Conservation (phyloP, 1,140 invertebrate genomes). For the Parapsyche elsis region DNA sequence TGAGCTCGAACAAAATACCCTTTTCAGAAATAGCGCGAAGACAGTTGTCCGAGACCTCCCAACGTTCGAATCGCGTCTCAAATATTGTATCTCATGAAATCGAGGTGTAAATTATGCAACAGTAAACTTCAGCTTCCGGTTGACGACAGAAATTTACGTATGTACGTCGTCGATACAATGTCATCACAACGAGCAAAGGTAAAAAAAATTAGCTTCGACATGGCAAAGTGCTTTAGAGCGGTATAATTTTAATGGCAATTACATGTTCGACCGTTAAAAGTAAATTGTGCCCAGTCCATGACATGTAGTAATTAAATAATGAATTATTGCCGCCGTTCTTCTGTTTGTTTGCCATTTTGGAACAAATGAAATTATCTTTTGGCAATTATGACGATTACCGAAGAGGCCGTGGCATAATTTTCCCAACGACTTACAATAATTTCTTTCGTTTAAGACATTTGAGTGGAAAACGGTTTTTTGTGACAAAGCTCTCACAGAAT, state of each 20-base stretch:
- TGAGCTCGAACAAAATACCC: no score
- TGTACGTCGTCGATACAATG: not conserved
- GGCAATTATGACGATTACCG: slow-evolving; percentile 20
- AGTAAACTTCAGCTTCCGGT: not conserved
- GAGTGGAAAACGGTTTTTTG: no score
- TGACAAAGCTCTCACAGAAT: no score
- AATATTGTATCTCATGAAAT: no score
- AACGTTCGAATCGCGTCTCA: no score
- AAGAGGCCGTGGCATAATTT: not conserved
- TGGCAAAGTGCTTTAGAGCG: not conserved
- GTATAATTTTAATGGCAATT: slow-evolving; percentile 28
- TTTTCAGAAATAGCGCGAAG: no score
- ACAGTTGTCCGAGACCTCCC: no score
- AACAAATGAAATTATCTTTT: not conserved
- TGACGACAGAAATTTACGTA: not conserved
- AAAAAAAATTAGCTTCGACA: not conserved
- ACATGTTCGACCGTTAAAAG: slow-evolving; percentile 10
- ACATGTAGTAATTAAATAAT: slow-evolving; percentile 31
- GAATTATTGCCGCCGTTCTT: not conserved
- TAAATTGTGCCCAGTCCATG: slow-evolving; percentile 4
- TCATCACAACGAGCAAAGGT: not conserved
- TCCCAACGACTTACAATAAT: not conserved
- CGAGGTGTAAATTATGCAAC: no score
- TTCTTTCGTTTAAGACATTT: no score
- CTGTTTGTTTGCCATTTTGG: not conserved